Base-by-base conservation (phyloP, 2,113 vertebrate genomes). In the Ceyx cyanopectus region DNA sequence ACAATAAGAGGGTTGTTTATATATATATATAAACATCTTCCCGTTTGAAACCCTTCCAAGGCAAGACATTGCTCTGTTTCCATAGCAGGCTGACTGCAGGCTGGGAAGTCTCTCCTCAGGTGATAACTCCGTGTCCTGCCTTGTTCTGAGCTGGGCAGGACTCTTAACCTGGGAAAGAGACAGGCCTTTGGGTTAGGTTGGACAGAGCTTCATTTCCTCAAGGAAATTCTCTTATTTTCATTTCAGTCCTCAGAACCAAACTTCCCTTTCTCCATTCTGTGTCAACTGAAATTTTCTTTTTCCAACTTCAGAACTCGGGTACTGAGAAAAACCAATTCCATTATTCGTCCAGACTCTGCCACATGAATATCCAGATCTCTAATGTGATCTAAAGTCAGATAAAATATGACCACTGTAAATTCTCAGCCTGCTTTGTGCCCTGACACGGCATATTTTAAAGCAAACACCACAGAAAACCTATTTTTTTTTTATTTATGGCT, bases 41-140 rank as follows among this genome's bases (percentile, higher is more conserved):
- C 61, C 83, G 37, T 56, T 74, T 70, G 34, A 96, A 97, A 95
- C 72, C 61, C 40, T 92, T 93, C 94, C 84, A 94, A 96, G 58
- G 54, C 62, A 78, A n/a, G 60, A 7, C n/a, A 17, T 15, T 48
- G n/a, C n/a, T 91, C 89, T 79, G 21, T 51, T 63, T 16, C 69
- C n/a, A 7, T 40, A n/a, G 79, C 26, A 68, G 27, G 32, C 34
- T 79, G 54, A 62, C 27, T 56, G 81, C 37, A 37, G 37, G 37
- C 10, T 37, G 37, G 37, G 37, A 37, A 37, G 37, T 37, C 37
- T 37, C 37, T 37, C 37, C 37, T 37, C 37, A 37, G 37, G 37
- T 37, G 37, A 37, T 37, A 10, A 37, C 37, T 37, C 37, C 37
- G 37, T 37, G 37, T 37, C 37, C 37, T 37, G 37, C 37, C 5